Percentiles rank a stretch among this genome's conserved stretches.
These are phyloP conservation scores for Salvelinus fontinalis DNA, from an alignment of 2,113 vertebrate species.

Conservation along the genomic window DNA sequence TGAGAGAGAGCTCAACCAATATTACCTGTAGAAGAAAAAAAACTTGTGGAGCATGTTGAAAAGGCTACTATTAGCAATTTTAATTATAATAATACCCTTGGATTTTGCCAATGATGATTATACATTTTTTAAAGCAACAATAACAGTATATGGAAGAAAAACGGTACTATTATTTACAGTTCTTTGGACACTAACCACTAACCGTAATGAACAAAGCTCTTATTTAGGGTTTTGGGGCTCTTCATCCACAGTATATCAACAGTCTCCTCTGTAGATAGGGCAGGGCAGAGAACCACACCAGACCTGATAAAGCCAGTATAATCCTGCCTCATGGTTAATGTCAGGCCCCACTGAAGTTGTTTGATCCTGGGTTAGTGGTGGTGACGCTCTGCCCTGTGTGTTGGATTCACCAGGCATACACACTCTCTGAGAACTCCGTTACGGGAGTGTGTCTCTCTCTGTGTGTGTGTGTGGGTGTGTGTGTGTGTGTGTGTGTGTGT, in stretches of 20 bases:
- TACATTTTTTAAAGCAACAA: no score
- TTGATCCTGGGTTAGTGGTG: slow-evolving; percentile 57
- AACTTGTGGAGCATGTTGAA: not conserved
- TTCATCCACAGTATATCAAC: slow-evolving; percentile 33
- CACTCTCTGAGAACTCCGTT: slow-evolving; percentile 1
- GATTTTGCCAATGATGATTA: no score
- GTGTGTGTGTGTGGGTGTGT: slow-evolving; percentile 16
- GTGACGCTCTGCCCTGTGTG: slow-evolving; percentile 43
- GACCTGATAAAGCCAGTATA: slow-evolving; percentile 47
- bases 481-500: not conserved
- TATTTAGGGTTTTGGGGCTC: slow-evolving; percentile 19
- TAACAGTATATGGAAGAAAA: no score
- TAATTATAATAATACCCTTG: not conserved
- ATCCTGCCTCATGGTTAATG: slow-evolving; percentile 46
- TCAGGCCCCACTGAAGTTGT: slow-evolving; percentile 46
- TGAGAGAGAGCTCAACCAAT: not conserved
- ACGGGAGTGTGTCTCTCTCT: no score
- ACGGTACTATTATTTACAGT: no score
- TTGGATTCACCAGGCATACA: slow-evolving; percentile 27
- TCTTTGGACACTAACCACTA: not conserved
- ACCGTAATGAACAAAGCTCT: slow-evolving; percentile 1
- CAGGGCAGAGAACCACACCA: slow-evolving; percentile 37
- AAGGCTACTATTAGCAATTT: no score
- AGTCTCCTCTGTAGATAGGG: slow-evolving; percentile 23
- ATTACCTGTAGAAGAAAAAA: not conserved